phyloP scores from a whole-genome alignment of 2,888 invertebrate genomes.

The Acleris emargana region DNA sequence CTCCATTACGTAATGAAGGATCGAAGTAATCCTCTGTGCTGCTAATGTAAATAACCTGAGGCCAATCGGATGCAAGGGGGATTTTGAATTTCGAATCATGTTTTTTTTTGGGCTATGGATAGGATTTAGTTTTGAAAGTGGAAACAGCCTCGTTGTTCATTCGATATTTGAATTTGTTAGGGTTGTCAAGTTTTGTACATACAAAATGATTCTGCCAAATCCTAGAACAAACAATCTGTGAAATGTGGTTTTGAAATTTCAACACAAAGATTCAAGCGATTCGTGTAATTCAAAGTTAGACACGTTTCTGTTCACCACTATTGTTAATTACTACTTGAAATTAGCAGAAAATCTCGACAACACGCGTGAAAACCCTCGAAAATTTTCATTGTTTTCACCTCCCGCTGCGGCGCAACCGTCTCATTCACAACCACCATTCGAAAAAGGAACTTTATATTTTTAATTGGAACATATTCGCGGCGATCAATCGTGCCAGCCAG shows the following conservation, averaged over 20 bases:
- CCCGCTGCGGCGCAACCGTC: slow-evolving; percentile 53
- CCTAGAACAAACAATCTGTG: too few relatives aligned
- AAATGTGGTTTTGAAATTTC: background rate
- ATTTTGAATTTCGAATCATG: slow-evolving; percentile 62
- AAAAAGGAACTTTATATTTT: slow-evolving; percentile 59
- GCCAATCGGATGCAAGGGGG: slow-evolving; percentile 57
- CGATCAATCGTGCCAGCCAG: slow-evolving; percentile 60
- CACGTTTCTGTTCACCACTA: background rate
- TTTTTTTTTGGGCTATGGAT: slow-evolving; percentile 46
- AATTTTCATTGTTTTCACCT: slow-evolving; percentile 37
- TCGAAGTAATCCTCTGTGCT: slow-evolving; percentile 63
- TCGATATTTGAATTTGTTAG: slow-evolving; percentile 13
- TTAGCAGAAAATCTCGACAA: slow-evolving; percentile 30
- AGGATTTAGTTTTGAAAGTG: slow-evolving; percentile 28
- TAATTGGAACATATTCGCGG: slow-evolving; percentile 81
- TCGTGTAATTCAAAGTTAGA: background rate
- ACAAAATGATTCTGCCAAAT: too few relatives aligned
- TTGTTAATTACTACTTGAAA: slow-evolving; percentile 13
- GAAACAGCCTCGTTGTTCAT: slow-evolving; percentile 1
- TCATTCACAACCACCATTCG: slow-evolving; percentile 49
- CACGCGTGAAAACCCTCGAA: slow-evolving; percentile 27
- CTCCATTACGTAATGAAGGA: slow-evolving; percentile 71
- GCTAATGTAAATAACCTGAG: slow-evolving; percentile 65
- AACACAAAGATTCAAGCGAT: background rate
- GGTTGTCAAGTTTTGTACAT: slow-evolving; percentile 7